phyloP scores from a whole-genome alignment of 2,113 vertebrate genomes.

The Gadus chalcogrammus region DNA sequence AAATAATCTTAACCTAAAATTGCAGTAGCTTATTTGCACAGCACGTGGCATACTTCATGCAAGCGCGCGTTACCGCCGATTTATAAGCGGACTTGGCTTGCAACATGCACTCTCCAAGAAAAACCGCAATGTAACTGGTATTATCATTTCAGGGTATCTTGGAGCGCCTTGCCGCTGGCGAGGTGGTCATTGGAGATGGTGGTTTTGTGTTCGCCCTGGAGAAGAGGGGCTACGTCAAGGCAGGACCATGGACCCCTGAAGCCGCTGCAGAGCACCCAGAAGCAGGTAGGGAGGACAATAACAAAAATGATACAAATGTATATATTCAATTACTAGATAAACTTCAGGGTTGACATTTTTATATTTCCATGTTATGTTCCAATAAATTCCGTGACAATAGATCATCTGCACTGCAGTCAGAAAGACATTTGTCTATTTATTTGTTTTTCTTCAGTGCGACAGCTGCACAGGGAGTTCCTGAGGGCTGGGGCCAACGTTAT shows the following conservation, averaged over 20 bases:
- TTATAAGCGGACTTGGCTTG: too few species aligned
- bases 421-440: not conserved
- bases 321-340: not conserved
- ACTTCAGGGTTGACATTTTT: not conserved
- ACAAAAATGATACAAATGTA: too few species aligned
- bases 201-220: constrained; percentile 96
- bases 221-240: constrained; percentile 96
- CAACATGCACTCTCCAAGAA: too few species aligned
- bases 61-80: too few species aligned
- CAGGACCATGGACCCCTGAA: constrained; percentile 97
- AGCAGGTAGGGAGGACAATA: constrained; percentile 77
- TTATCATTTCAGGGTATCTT: constrained; percentile 59
- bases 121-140: not conserved
- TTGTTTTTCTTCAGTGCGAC: constrained; percentile 76
- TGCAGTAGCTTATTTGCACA: too few species aligned
- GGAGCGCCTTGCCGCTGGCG: constrained; percentile 85
- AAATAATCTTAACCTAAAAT: too few species aligned
- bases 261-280: constrained; percentile 89
- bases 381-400: not conserved
- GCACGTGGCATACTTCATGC: too few species aligned
- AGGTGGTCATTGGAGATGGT: constrained; percentile 93
- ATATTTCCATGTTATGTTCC: too few species aligned
- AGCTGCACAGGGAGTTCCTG: constrained; percentile 96
- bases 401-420: not conserved
- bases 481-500: constrained; percentile 91